These are phyloP conservation scores for Microplitis mediator DNA, from an alignment of 1,140 invertebrate genomes.

Conservation along the genomic window DNA sequence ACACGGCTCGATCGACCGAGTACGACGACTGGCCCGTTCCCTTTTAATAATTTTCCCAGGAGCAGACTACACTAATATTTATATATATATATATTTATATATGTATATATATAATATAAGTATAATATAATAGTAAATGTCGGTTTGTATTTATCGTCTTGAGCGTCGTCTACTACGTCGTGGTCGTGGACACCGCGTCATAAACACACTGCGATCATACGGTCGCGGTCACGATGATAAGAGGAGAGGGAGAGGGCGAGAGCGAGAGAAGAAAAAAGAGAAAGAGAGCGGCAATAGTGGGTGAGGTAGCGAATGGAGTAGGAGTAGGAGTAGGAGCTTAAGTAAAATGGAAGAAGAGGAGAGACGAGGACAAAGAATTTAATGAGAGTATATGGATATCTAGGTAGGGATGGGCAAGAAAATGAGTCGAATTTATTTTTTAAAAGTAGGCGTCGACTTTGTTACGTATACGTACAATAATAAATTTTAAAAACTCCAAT, in stretches of 20 bases:
- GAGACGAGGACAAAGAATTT: too few relatives aligned
- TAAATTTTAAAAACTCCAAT: too few relatives aligned
- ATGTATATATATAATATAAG: too few relatives aligned
- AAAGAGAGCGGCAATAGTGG: background rate
- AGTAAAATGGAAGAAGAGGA: too few relatives aligned
- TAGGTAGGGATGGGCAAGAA: background rate
- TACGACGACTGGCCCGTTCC: background rate
- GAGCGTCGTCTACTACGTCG: too few relatives aligned
- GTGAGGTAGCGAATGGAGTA: background rate
- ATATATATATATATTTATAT: background rate
- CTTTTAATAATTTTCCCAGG: background rate
- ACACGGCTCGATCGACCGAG: constrained; percentile 19
- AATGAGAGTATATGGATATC: background rate
- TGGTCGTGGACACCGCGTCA: too few relatives aligned
- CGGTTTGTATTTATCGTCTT: too few relatives aligned
- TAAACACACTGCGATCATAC: background rate
- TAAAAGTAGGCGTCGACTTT: background rate
- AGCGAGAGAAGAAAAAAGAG: background rate
- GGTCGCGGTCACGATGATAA: background rate
- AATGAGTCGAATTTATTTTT: background rate
- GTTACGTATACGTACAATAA: background rate
- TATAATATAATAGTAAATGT: too few relatives aligned
- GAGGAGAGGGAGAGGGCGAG: background rate
- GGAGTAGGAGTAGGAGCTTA: too few relatives aligned
- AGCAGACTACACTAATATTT: background rate